Evolutionary conservation across 2,888 invertebrate genomes (phyloP), one percentile per base, ranked within the genome.

Genomic region (Raillietiella orientalis): DNA sequence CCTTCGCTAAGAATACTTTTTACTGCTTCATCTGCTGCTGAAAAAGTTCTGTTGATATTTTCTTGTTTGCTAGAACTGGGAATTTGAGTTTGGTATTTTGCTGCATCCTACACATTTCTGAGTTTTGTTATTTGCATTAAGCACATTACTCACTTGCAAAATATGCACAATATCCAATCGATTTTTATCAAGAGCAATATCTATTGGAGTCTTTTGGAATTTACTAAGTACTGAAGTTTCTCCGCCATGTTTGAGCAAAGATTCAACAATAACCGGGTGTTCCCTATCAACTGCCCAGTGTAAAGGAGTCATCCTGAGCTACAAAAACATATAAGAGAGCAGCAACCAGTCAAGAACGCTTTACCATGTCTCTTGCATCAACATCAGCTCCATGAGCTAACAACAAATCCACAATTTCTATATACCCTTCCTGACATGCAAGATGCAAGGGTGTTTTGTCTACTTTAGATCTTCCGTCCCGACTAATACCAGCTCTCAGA

Each of bases 271-370:
- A 30, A 56, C 53, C 14, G 54, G 45, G 47, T 75, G 69, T 2
- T 66, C 64, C 38, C 67, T 63, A 48, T 74, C 71, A 21, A 69
- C 69, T 4, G 84, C 79, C 84, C 84, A 84, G 51, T 87, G 84
- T 29, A 87, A 53, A 20, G 84, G 75, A 21, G 82, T 82, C 82
- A 74, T 74, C 38, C 60, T 59, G 11, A 74, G 47, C 71, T 72
- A 39, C 23, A 49, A 38, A 10, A 11, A 25, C n/a, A 25, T 10
- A 3, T 10, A 26, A 25, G 2, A 3, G 21, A 15, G 12, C 3
- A 6, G 3, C 3, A 11, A 28, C n/a, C 6, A 20, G 9, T 21
- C 12, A 21, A 23, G n/a, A 28, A 24, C n/a, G 21, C 33, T 38
- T 44, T 46, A 71, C 71, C 66, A 72, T 64, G 46, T 75, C 74